Conservation (phyloP, 1,140 invertebrate species). For the Drosophila nikananu region DNA sequence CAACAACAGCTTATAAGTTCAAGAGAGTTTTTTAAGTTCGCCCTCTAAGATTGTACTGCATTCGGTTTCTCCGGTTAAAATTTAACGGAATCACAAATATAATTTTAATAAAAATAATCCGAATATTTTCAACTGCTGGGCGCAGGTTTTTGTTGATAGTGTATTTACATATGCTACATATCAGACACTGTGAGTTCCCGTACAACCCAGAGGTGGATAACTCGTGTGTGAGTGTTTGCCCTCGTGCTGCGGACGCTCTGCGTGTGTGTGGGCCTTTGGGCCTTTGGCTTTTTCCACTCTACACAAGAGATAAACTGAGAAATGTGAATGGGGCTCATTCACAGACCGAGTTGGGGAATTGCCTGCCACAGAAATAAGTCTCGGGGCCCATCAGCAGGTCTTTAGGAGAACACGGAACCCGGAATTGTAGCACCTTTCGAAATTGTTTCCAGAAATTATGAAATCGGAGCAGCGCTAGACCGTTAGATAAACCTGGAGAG, state of each 20-base stretch:
- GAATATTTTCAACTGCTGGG: neutral
- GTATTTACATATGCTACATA: constrained; percentile 21
- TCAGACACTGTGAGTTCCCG: constrained; percentile 23
- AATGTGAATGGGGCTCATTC: constrained; percentile 74
- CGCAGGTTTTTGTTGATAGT: neutral
- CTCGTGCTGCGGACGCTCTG: constrained; percentile 28
- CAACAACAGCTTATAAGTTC: no score
- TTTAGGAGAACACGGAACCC: constrained; percentile 31
- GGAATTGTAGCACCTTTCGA: constrained; percentile 15
- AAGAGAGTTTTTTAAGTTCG: no score
- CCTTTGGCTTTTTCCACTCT: constrained; percentile 74
- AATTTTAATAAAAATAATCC: no score
- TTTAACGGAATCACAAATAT: no score
- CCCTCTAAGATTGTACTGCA: no score
- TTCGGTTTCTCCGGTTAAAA: no score
- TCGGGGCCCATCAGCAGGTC: constrained; percentile 32
- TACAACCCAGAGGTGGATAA: constrained; percentile 19
- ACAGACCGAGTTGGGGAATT: constrained; percentile 30
- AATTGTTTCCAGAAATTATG: constrained; percentile 60
- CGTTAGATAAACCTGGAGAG: constrained; percentile 12
- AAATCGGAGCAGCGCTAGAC: constrained; percentile 28
- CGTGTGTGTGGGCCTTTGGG: constrained; percentile 34
- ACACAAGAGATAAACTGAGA: constrained; percentile 51
- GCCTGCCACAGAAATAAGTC: constrained; percentile 1
- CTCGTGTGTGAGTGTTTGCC: constrained; percentile 38